A percentile compares a stretch with the other conserved stretches of the same genome.
phyloP scores from a whole-genome alignment of 1,140 invertebrate genomes.

The Apis laboriosa region DNA sequence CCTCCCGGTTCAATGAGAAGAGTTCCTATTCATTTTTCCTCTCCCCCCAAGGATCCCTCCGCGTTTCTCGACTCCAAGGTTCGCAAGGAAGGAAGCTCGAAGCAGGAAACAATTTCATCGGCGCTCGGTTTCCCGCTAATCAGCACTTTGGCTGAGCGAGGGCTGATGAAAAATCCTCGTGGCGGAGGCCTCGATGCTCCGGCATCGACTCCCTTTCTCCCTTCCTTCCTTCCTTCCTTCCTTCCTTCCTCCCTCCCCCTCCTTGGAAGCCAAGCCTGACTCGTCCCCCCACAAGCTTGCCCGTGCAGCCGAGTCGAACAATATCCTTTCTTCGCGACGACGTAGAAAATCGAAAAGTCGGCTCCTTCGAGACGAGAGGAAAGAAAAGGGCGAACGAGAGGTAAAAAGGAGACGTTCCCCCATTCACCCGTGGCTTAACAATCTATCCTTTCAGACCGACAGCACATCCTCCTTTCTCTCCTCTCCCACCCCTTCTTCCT shows the following conservation, averaged over 20 bases:
- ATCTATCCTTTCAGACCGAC: slow-evolving; percentile 74
- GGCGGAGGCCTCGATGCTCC: slow-evolving; percentile 2
- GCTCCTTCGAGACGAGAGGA: slow-evolving; percentile 58
- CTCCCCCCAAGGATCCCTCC: neutral
- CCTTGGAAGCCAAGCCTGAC: neutral
- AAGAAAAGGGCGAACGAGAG: slow-evolving; percentile 66
- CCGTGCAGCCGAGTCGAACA: slow-evolving; percentile 57
- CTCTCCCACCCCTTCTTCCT: neutral
- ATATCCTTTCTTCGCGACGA: slow-evolving; percentile 74
- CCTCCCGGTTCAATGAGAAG: neutral
- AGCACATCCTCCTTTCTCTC: slow-evolving; percentile 54
- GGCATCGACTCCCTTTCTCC: rapidly evolving
- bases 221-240: neutral
- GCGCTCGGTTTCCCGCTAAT: slow-evolving; percentile 66
- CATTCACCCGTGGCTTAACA: slow-evolving; percentile 74
- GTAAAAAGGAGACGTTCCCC: slow-evolving; percentile 66
- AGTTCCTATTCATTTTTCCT: neutral
- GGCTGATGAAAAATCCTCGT: slow-evolving; percentile 74
- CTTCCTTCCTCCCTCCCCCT: neutral
- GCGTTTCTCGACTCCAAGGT: neutral
- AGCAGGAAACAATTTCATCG: slow-evolving; percentile 63
- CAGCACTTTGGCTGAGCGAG: slow-evolving; percentile 70
- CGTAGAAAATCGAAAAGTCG: slow-evolving; percentile 73
- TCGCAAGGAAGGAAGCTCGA: neutral
- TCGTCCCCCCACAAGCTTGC: neutral